A percentile compares a stretch with the other conserved stretches of the same genome.
Evolutionary conservation across 2,113 vertebrate genomes (phyloP).

Genomic region (Delphinus delphis): DNA sequence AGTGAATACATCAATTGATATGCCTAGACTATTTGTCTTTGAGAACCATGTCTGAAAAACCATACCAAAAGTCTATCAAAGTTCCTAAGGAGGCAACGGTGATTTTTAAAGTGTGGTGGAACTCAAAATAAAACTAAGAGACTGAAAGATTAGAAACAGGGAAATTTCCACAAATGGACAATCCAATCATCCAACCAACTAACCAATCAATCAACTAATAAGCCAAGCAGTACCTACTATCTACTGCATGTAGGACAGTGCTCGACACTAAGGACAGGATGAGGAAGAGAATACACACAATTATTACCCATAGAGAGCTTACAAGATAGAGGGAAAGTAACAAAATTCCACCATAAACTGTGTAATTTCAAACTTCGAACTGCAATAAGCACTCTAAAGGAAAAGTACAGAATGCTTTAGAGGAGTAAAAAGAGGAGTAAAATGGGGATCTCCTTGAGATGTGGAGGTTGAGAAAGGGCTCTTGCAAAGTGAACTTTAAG

Average conservation of each 20-base stretch:
- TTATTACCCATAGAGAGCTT: not conserved
- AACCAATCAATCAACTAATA: not conserved
- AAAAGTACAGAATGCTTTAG: not conserved
- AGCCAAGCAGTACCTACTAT: not conserved
- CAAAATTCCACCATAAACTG: not conserved
- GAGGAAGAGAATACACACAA: not conserved
- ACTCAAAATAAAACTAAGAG: constrained; percentile 24
- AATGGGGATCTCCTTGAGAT: not conserved
- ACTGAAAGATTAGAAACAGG: not conserved
- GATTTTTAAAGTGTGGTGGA: constrained; percentile 30
- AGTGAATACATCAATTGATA: not conserved
- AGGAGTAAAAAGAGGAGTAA: not conserved
- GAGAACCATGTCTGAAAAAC: not conserved
- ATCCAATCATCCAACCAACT: not conserved
- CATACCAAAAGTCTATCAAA: not conserved
- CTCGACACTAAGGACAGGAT: not conserved
- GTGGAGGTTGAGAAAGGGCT: not conserved
- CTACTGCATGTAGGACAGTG: not conserved
- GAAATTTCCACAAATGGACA: not conserved
- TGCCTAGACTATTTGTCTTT: not conserved
- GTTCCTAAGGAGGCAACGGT: not conserved
- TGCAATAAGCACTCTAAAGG: not conserved
- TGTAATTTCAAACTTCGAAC: not conserved
- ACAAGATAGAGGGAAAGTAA: not conserved
- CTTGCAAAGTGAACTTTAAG: not conserved